These are phyloP conservation scores for Microplitis deprimator DNA, from an alignment of 2,888 invertebrate species.

Conservation along the genomic window DNA sequence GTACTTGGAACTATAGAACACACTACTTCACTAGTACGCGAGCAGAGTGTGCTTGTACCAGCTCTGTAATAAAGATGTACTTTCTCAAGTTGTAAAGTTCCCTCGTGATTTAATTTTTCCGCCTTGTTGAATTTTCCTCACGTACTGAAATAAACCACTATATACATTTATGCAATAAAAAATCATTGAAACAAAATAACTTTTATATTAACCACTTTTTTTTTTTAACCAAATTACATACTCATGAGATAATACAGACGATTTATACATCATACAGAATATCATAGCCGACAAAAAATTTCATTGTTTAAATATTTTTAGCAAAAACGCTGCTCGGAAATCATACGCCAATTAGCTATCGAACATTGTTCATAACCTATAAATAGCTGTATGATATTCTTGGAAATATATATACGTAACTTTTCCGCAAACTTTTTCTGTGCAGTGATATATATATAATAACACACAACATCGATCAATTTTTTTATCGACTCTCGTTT, in stretches of 20 bases:
- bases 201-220: not conserved
- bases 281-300: not conserved
- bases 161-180: not conserved
- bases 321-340: not conserved
- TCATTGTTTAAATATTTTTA: not conserved
- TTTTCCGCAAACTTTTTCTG: not conserved
- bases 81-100: slow-evolving; percentile 13
- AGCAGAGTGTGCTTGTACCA: not conserved
- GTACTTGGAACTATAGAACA: not conserved
- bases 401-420: not conserved
- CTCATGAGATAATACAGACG: not conserved
- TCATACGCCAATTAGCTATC: not conserved
- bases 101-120: slow-evolving; percentile 5
- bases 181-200: slow-evolving; percentile 1
- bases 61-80: slow-evolving; percentile 1
- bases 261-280: not conserved
- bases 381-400: not conserved
- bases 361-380: not conserved
- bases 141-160: not conserved
- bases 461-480: slow-evolving; percentile 6
- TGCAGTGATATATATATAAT: not conserved
- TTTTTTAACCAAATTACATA: not conserved
- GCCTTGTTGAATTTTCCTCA: slow-evolving; percentile 3
- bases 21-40: not conserved
- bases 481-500: slow-evolving; percentile 16